Base-by-base conservation (phyloP, 2,888 invertebrate genomes). In the Gonocerus acuteangulatus region DNA sequence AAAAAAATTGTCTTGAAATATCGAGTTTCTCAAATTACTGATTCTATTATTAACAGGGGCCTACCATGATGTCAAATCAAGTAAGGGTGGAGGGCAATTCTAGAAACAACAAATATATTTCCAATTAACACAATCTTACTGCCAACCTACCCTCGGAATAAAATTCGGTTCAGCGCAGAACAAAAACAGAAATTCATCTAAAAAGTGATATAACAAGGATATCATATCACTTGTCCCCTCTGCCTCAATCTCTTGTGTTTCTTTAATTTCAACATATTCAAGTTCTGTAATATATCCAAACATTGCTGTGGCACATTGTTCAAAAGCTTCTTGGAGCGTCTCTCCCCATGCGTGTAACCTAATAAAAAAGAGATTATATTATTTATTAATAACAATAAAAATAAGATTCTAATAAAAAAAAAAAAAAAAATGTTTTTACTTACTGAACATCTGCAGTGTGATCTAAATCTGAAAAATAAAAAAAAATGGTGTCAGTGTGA, bases 381-480 rank as follows among this genome's bases (percentile, higher is more conserved):
- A n/a, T 39, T n/a, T 32, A 32, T 32, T 13, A 39, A 39, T 39
- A 15, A n/a, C 39, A 39, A 15, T n/a, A 39, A 39, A 4, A 39
- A 13, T 9, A 9, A 27, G 4, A 6, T 27, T 27, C n/a, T 39
- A 9, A 39, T n/a, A 39, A 4, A 15, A 15, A 39, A 9, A 9
- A 39, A 39, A 9, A 39, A 11, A 39, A 39, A 9, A 39, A n/a
- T 9, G 3, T 39, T 39, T 4, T 52, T 71, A 86, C 91, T 87
- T 80, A 94, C 90, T 97, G 97, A n/a, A 97, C 91, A 78, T 97
- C 97, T 16, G 97, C 96, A 27, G 96, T 95, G 73, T 97, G 96
- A 73, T 97, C 97, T 74, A 97, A 78, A 82, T 91, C 92, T 92
- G 78, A 68, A 66, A 56, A 60, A 19, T 39, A 39, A n/a, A 9